Evolutionary conservation across 2,113 vertebrate genomes (phyloP), one percentile per base, ranked within the genome.

Genomic region (Cinclus cinclus): DNA sequence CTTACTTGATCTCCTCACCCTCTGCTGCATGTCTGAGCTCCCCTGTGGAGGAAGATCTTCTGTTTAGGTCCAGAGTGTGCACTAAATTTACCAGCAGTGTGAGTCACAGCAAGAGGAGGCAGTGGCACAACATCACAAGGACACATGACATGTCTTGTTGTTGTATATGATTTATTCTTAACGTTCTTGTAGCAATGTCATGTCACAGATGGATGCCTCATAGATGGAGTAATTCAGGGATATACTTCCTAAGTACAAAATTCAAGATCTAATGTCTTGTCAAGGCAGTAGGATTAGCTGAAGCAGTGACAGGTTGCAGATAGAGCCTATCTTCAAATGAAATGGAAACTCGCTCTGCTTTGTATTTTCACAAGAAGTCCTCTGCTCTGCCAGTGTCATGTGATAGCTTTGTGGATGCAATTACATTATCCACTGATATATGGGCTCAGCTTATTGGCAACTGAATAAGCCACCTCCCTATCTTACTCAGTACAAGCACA

Each of bases 101-200:
- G 70, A 62, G 41, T 65, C 10, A 3, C 30, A 41, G 35, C 49
- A 25, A 33, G 37, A 30, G 70, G 63, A 80, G 70, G 16, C 2
- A 12, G 12, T 1, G 4, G 39, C 42, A 25, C 33, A 67, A 10
- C 21, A 6, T 27, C 27, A 2, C 6, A 25, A 39, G 65, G 63
- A 46, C n/a, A 11, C 0, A 1, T 44, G 55, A 41, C 42, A 37
- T 0, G 15, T 41, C 70, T 78, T 5, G 1, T 60, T 50, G 25
- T 24, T n/a, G 21, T 15, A 0, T 31, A 6, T 37, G 59, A 50
- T 63, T 86, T 79, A 39, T 41, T 64, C 12, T 13, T 47, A 13
- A 35, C 0, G 0, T 41, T 64, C 82, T 87, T 52, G 35, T 65
- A 35, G n/a, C 7, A 2, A n/a, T 82, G 1, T 17, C 24, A 7